Evolutionary conservation across 2,888 invertebrate species (phyloP).

Genomic region (Pyrrhopygopsis socrates): DNA sequence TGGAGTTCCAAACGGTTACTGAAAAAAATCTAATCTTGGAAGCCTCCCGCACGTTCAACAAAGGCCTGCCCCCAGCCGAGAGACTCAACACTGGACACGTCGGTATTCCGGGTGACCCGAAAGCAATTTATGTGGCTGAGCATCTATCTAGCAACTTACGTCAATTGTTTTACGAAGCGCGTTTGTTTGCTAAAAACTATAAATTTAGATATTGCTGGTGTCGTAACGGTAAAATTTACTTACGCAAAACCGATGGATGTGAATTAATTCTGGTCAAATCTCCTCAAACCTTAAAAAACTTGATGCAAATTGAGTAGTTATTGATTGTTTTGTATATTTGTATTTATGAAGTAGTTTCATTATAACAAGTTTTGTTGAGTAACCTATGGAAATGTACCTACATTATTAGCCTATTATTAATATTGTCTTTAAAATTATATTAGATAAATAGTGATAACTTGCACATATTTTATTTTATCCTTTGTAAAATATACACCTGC

Average conservation of each 20-base stretch:
- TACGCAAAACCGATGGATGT: slow-evolving; percentile 14
- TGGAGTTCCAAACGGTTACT: slow-evolving; percentile 1
- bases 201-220: slow-evolving; percentile 30
- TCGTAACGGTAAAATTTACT: slow-evolving; percentile 16
- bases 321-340: no score
- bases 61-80: slow-evolving; percentile 23
- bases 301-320: no score
- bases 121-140: slow-evolving; percentile 21
- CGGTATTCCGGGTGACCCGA: slow-evolving; percentile 16
- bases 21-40: slow-evolving; percentile 3
- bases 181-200: slow-evolving; percentile 15
- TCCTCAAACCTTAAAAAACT: no score
- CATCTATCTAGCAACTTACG: background rate
- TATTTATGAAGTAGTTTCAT: no score
- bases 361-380: no score
- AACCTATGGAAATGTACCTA: no score
- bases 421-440: no score
- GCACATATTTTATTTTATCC: no score
- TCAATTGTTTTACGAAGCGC: slow-evolving; percentile 17
- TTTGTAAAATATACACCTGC: no score
- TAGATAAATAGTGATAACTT: no score
- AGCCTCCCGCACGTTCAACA: slow-evolving; percentile 14
- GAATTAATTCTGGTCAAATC: no score
- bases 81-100: slow-evolving; percentile 25
- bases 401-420: no score